Base-by-base conservation (phyloP, 1,140 invertebrate species). In the Hylaeus volcanicus region DNA sequence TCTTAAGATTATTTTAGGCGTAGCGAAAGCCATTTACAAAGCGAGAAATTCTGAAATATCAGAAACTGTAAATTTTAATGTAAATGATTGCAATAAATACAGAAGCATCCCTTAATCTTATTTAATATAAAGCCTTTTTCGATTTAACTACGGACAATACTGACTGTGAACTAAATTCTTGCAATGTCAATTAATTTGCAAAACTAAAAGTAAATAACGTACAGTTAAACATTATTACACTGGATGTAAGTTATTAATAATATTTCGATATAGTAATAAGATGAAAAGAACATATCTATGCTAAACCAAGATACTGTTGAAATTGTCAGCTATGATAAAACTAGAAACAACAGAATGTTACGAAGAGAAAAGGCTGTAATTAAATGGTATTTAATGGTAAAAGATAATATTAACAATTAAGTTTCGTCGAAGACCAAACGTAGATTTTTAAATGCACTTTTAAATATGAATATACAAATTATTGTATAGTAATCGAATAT, bases 401-500 rank as follows among this genome's bases (percentile, higher is more conserved):
- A 1, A 61, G 43, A 45, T 51, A 26, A 43, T 26, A 68, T 43
- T 37, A 66, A 6, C 4, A 64, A 51, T 55, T 2, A 9, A 2
- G 37, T 11, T 39, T 61, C n/a, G 37, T 15, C 26, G 14, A 14
- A 41, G 43, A 39, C 45, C 2, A 51, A 11, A 2, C 41, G 37
- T 58, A 74, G 4, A 39, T 55, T 68, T 39, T 11, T 39, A 15
- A 68, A 56, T 37, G 14, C 51, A 55, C 1, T n/a, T 43, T 37
- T 43, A 37, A 58, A 76, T 39, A 1, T 61, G 66, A 83, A 61
- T 43, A 1, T 45, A 73, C 56, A 45, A 68, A 61, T 74, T 64
- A 74, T 48, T 15, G 41, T 9, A 14, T 37, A 43, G 5, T 41
- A 76, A 63, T 41, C 41, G 56, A 79, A 79, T 15, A 56, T 89